Evolutionary conservation across 2,888 invertebrate genomes (phyloP).

Genomic region (Falcaria lacertinaria): DNA sequence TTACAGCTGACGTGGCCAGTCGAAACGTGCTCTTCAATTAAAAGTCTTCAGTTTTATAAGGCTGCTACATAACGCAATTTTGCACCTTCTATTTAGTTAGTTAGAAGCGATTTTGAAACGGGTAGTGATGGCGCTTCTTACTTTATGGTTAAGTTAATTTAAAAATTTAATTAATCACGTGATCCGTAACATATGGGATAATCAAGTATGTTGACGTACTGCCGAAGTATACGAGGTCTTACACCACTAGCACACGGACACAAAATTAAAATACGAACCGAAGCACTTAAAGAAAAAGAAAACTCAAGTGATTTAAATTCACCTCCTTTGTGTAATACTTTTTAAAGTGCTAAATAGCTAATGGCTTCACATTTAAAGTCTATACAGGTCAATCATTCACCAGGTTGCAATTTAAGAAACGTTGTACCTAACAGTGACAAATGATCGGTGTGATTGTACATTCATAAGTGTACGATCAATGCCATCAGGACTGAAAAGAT

Average conservation of each 20-base stretch:
- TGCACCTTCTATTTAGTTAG: not conserved
- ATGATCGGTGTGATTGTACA: slow-evolving; percentile 33
- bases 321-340: not conserved
- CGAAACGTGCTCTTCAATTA: slow-evolving; percentile 57
- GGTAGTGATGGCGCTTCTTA: too few species aligned
- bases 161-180: too few species aligned
- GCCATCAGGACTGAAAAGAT: slow-evolving; percentile 38
- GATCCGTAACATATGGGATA: too few species aligned
- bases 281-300: not conserved
- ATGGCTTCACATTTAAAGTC: not conserved
- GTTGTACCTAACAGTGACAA: slow-evolving; percentile 31
- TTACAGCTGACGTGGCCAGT: slow-evolving; percentile 47
- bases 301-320: not conserved
- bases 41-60: slow-evolving; percentile 48
- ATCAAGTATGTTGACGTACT: too few species aligned
- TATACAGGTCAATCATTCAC: not conserved
- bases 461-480: slow-evolving; percentile 39
- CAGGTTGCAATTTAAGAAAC: slow-evolving; percentile 1
- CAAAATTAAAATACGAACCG: not conserved
- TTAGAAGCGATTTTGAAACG: not conserved
- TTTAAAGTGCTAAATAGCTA: not conserved
- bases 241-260: too few species aligned
- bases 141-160: too few species aligned
- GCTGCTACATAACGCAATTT: not conserved
- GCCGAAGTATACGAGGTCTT: too few species aligned